Percentiles rank a stretch among this genome's conserved stretches.
These are phyloP conservation scores for Chionomys nivalis DNA, from an alignment of 2,113 vertebrate genomes.

Conservation along the genomic window DNA sequence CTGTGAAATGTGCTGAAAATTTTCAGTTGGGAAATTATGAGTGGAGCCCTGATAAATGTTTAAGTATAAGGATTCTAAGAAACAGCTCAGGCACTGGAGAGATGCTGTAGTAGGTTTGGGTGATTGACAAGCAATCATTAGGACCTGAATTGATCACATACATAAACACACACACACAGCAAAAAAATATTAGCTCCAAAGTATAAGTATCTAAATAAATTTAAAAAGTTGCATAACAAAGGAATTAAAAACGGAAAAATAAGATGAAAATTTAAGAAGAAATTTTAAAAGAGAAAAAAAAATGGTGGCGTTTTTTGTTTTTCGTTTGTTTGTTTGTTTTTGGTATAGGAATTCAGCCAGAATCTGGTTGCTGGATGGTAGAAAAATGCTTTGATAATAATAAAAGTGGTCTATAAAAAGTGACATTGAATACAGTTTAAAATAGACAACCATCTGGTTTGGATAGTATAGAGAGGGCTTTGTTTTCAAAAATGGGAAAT, in stretches of 20 bases:
- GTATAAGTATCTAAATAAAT: not conserved
- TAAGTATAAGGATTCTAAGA: not conserved
- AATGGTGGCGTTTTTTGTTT: no score
- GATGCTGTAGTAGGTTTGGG: no score
- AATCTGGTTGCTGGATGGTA: constrained; percentile 33
- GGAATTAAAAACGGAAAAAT: not conserved
- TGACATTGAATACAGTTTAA: constrained; percentile 67
- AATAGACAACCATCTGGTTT: constrained; percentile 79
- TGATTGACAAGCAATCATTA: not conserved
- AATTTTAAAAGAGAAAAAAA: no score
- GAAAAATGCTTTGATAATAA: constrained; percentile 65
- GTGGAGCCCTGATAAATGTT: not conserved
- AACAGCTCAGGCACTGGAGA: not conserved
- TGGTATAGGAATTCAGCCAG: not conserved
- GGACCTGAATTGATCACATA: no score
- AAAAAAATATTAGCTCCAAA: not conserved
- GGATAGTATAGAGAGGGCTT: constrained; percentile 59
- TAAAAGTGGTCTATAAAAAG: constrained; percentile 65
- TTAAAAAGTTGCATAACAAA: not conserved
- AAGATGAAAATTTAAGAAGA: no score
- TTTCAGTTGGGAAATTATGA: not conserved
- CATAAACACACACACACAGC: not conserved
- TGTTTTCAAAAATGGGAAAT: constrained; percentile 65
- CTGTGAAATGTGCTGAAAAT: not conserved
- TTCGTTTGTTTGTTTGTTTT: no score